Percentiles rank a stretch among this genome's conserved stretches.
These are phyloP conservation scores for Chondrosia reniformis DNA, from an alignment of 37 sponge, comb jelly and placozoan species.

Conservation along the genomic window DNA sequence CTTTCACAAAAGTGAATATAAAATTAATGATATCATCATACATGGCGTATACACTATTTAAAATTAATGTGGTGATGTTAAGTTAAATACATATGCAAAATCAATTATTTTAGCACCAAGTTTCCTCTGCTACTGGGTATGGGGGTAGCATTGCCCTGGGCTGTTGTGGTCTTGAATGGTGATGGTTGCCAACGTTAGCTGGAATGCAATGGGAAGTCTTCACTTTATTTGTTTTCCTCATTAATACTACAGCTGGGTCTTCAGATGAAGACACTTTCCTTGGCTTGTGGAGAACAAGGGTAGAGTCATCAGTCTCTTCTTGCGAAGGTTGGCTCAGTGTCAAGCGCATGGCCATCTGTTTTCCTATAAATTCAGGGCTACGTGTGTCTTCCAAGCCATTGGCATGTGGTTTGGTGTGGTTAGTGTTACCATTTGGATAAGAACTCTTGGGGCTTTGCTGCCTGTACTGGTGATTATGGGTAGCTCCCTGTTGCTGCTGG, in stretches of 20 bases:
- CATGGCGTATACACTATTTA: too few relatives aligned
- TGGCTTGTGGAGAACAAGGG: slow-evolving; percentile 6
- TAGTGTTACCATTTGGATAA: background rate
- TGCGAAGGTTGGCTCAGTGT: slow-evolving; percentile 15
- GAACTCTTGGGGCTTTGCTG: background rate
- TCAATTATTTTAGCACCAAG: slow-evolving; percentile 1
- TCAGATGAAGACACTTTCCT: background rate
- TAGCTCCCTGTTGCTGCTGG: background rate
- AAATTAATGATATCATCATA: too few relatives aligned
- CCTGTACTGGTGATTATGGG: background rate
- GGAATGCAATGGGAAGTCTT: background rate
- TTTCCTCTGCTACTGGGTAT: slow-evolving; percentile 2
- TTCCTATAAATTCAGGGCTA: background rate
- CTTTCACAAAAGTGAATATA: too few relatives aligned
- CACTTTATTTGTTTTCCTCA: background rate
- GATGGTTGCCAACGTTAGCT: background rate
- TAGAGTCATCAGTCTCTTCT: background rate
- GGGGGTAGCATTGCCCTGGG: background rate
- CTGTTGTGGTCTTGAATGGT: background rate
- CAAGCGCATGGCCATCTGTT: background rate
- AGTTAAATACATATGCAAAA: too few relatives aligned
- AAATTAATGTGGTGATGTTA: too few relatives aligned
- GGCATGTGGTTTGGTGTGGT: too few relatives aligned
- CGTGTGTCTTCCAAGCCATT: too few relatives aligned
- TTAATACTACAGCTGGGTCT: background rate